Evolutionary conservation across 30 jellyfish, hydroid and myxozoan species (phyloP).

Genomic region (Hydractinia echinata): DNA sequence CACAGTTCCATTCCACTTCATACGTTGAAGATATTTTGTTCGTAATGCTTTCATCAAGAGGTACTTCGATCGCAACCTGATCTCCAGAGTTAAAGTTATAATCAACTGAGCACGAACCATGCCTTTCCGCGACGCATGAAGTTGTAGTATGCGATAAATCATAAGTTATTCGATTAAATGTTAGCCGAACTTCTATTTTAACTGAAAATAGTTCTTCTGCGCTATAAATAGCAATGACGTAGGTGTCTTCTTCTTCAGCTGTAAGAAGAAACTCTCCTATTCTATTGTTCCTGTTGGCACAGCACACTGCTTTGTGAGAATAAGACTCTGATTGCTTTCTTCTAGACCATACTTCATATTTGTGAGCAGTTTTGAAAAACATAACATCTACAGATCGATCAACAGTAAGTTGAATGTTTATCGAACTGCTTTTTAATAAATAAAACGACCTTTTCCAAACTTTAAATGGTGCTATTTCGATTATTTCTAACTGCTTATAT

Average conservation of each 20-base stretch:
- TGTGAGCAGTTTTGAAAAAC: constrained; percentile 1
- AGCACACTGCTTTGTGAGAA: background rate
- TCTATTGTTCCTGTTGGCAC: background rate
- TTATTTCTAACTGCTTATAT: background rate
- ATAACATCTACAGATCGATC: background rate
- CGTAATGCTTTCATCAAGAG: background rate
- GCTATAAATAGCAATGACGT: background rate
- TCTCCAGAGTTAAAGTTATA: background rate
- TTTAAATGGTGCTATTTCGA: background rate
- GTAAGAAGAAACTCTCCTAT: background rate
- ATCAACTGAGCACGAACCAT: constrained; percentile 6
- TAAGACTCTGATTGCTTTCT: background rate
- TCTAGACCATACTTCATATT: constrained; percentile 7
- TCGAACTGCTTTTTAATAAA: background rate
- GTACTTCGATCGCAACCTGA: constrained; percentile 7
- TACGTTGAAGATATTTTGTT: background rate
- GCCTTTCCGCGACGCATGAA: background rate
- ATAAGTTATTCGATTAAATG: background rate
- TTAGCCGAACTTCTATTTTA: background rate
- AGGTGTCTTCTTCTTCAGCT: background rate
- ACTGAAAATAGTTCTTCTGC: background rate
- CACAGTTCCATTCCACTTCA: constrained; percentile 2
- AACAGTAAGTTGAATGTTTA: background rate
- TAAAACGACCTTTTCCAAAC: constrained; percentile 13
- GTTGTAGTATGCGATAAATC: background rate